phyloP scores from a whole-genome alignment of 2,113 vertebrate species.

The Daubentonia madagascariensis region DNA sequence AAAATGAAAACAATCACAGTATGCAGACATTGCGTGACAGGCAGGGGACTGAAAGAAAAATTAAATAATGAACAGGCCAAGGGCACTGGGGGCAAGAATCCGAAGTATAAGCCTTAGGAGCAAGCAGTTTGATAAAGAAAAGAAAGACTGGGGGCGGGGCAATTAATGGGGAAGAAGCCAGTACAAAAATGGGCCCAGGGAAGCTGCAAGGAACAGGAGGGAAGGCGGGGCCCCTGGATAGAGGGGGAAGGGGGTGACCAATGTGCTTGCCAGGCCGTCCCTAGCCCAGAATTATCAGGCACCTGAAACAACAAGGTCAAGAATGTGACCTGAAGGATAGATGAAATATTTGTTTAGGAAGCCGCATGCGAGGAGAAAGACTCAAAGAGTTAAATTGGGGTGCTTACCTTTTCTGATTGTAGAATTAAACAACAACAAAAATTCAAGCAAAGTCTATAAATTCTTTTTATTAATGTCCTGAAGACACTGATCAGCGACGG shows the following conservation, averaged over 20 bases:
- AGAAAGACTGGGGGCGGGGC: background rate
- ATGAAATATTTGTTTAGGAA: constrained; percentile 53
- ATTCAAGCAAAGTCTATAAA: background rate
- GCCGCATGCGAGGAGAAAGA: background rate
- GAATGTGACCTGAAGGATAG: constrained; percentile 46
- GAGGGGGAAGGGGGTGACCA: background rate
- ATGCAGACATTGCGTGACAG: background rate
- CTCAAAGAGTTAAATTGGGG: constrained; percentile 29
- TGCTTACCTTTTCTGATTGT: constrained; percentile 26
- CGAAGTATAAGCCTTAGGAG: background rate
- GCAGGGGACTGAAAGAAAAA: background rate
- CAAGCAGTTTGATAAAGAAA: background rate
- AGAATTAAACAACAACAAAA: background rate
- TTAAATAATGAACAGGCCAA: constrained; percentile 6
- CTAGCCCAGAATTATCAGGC: constrained; percentile 49
- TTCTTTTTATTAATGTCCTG: background rate
- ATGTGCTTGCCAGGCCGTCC: background rate
- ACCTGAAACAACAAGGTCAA: constrained; percentile 73
- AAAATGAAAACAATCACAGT: constrained; percentile 45
- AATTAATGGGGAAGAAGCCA: background rate
- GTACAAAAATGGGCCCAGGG: background rate
- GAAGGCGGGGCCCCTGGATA: background rate
- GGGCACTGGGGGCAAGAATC: background rate
- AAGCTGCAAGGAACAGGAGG: background rate
- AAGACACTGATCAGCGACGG: background rate